phyloP scores from a whole-genome alignment of 2,888 invertebrate genomes.

The Vesta saturnalis region DNA sequence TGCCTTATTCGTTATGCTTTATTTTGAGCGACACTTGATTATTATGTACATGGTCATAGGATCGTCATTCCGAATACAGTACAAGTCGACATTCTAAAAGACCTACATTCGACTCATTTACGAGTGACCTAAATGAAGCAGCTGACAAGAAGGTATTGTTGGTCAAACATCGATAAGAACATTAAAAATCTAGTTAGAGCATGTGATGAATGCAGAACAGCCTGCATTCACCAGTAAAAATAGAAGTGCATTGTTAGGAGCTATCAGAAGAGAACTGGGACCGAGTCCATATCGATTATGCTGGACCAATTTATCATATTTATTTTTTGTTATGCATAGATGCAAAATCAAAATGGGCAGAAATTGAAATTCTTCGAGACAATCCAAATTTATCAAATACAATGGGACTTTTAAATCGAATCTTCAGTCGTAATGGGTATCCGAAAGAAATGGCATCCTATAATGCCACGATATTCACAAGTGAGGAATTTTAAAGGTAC shows the following conservation, averaged over 20 bases:
- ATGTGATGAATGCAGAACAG: not conserved
- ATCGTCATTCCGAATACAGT: not conserved
- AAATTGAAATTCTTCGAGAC: not conserved
- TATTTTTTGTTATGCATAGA: not conserved
- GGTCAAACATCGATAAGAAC: not conserved
- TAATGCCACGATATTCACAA: not conserved
- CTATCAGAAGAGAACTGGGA: not conserved
- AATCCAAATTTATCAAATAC: not conserved
- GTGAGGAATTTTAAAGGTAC: not conserved
- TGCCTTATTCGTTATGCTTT: not conserved
- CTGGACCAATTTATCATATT: not conserved
- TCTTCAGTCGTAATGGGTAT: not conserved
- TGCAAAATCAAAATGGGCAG: slow-evolving; percentile 4
- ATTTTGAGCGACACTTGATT: not conserved
- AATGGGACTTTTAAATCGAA: not conserved
- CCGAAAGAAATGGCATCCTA: not conserved
- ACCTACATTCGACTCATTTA: not conserved
- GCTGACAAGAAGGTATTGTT: not conserved
- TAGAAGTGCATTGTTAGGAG: not conserved
- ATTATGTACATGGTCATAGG: not conserved
- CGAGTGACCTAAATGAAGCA: not conserved
- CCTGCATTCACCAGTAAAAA: not conserved
- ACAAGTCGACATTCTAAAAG: not conserved
- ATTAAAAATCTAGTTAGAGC: not conserved
- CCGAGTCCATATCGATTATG: not conserved